Conservation (phyloP, 2,888 invertebrate genomes). For the Amphimallon solstitiale region DNA sequence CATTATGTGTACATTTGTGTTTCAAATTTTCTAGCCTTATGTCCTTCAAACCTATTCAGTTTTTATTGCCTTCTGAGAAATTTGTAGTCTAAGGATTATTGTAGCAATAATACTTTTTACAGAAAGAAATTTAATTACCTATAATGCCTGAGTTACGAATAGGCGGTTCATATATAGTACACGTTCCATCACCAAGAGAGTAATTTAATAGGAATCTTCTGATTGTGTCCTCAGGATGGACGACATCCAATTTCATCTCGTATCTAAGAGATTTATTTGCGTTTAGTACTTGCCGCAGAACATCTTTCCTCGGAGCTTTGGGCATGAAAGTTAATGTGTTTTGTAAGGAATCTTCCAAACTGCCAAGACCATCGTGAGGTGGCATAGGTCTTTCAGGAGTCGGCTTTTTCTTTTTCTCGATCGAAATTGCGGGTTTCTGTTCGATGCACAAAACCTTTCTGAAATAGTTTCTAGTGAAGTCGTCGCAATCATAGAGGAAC, state of each 20-base stretch:
- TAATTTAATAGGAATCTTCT: constrained; percentile 82
- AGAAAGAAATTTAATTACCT: constrained; percentile 42
- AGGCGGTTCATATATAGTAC: constrained; percentile 78
- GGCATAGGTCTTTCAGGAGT: constrained; percentile 61
- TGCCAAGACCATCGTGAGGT: constrained; percentile 80
- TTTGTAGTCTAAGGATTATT: no score
- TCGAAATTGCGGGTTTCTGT: constrained; percentile 60
- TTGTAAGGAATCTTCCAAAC: constrained; percentile 80
- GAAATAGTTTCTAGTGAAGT: constrained; percentile 81
- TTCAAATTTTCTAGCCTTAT: no score
- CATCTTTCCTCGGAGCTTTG: constrained; percentile 78
- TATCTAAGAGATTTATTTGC: constrained; percentile 72
- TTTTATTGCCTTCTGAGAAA: no score
- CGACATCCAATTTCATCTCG: constrained; percentile 79
- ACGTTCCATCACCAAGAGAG: constrained; percentile 78
- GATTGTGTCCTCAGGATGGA: constrained; percentile 80
- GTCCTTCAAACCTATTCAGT: no score
- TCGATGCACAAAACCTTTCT: constrained; percentile 62
- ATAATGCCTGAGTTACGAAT: constrained; percentile 79
- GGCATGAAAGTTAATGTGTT: constrained; percentile 77
- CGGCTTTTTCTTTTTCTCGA: constrained; percentile 51
- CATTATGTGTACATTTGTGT: no score
- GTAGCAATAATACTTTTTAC: no score
- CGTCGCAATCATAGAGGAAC: constrained; percentile 81
- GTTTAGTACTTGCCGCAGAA: constrained; percentile 79